Evolutionary conservation across 2,113 vertebrate genomes (phyloP), one percentile per base, ranked within the genome.

Genomic region (Spea bombifrons): DNA sequence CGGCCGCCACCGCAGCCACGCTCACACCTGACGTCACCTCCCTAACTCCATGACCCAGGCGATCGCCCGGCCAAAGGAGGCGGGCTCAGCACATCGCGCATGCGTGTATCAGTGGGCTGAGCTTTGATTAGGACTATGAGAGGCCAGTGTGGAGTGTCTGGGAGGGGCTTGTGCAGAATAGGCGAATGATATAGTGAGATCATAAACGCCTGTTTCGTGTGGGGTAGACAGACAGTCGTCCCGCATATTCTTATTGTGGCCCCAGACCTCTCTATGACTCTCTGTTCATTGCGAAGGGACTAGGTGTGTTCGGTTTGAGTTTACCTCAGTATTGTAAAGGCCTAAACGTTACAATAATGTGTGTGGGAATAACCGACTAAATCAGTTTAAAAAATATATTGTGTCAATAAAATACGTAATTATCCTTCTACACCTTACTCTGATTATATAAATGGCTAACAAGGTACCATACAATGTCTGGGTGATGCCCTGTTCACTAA

Each of bases 11-110:
- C 15, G 44, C 79, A 67, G 73, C 82, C 73, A 88, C 89, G 90
- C 86, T 88, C 90, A 59, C 83, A 67, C 12, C 80, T 86, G 87
- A 89, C 89, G 90, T 88, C 87, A 89, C 8, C 47, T 67, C 44
- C 74, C 84, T 57, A 15, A 78, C 75, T 15, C 45, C 76, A 71
- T 10, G 52, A 74, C 43, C 59, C 69, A 48, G 47, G 17, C 70
- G 17, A 49, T 68, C 3, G 5, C 59, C 68, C 48, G 50, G 55
- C 48, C 74, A 8, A 43, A 7, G 68, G 10, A 48, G 82, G 68
- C 50, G 5, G 77, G 45, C 30, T 7, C 47, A 30, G 68, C 16
- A 46, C 61, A 16, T 2, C 59, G 68, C 59, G 45, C 52, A 63
- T 65, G 73, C 69, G 17, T 16, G n/a, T 3, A 61, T 5, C 46